Conservation (phyloP, 2,113 vertebrate species). For the Corynorhinus townsendii region DNA sequence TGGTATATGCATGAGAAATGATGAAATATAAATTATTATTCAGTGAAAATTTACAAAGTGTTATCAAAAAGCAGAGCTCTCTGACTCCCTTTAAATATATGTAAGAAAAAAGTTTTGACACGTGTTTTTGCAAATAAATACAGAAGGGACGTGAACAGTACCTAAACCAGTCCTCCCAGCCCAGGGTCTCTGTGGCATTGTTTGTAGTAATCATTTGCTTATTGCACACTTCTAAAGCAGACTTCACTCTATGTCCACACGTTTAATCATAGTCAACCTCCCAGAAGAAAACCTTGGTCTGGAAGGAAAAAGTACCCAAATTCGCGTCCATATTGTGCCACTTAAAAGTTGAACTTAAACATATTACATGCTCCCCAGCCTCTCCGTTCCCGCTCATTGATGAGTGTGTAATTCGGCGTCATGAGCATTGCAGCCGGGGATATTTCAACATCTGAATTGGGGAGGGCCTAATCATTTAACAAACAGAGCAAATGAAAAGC, state of each 20-base stretch:
- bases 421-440: neutral
- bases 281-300: neutral
- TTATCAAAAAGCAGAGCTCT: neutral
- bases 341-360: neutral
- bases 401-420: neutral
- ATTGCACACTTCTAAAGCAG: neutral
- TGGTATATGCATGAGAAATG: neutral
- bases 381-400: neutral
- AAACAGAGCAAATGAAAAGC: neutral
- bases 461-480: neutral
- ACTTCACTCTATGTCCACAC: neutral
- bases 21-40: neutral
- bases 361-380: rapidly evolving
- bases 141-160: neutral
- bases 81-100: neutral
- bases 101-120: neutral
- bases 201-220: neutral
- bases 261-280: neutral
- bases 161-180: neutral
- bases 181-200: neutral
- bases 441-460: neutral
- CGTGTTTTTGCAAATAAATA: neutral
- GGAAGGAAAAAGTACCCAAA: neutral
- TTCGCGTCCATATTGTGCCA: neutral
- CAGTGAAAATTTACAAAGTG: neutral